Evolutionary conservation across 2,797 vertebrate species (phyloP).

Genomic region (Coluber constrictor): DNA sequence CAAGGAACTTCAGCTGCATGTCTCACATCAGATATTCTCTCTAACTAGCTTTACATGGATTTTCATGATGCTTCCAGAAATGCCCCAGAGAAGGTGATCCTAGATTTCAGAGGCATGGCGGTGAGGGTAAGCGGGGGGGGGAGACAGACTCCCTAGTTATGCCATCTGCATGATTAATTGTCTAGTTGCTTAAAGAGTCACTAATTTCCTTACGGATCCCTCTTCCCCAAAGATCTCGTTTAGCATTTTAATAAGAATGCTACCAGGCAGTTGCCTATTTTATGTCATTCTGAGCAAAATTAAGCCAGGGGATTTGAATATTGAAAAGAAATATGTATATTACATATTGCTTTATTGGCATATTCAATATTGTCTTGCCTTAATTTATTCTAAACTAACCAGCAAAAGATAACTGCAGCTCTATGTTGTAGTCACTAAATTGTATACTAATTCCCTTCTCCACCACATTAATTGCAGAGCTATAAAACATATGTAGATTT

Average conservation of each 20-base stretch:
- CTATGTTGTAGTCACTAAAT: background rate
- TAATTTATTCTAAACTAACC: background rate
- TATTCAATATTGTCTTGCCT: background rate
- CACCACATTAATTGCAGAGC: background rate
- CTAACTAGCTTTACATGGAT: background rate
- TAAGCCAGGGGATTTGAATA: background rate
- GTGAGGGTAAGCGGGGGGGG: accelerated
- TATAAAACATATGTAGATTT: background rate
- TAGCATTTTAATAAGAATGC: background rate
- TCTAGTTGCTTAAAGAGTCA: background rate
- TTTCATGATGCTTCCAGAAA: background rate
- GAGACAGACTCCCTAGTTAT: background rate
- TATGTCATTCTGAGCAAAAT: background rate
- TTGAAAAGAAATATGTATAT: background rate
- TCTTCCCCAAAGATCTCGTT: background rate
- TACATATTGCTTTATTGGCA: background rate
- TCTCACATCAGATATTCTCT: background rate
- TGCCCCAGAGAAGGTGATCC: background rate
- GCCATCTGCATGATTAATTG: background rate
- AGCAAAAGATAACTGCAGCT: background rate
- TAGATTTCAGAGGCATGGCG: background rate
- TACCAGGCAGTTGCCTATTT: background rate
- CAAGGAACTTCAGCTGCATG: background rate
- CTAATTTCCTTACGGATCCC: background rate
- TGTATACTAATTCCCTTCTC: background rate